Base-by-base conservation (phyloP, 2,797 vertebrate genomes). In the Melanotaenia trifasciata region DNA sequence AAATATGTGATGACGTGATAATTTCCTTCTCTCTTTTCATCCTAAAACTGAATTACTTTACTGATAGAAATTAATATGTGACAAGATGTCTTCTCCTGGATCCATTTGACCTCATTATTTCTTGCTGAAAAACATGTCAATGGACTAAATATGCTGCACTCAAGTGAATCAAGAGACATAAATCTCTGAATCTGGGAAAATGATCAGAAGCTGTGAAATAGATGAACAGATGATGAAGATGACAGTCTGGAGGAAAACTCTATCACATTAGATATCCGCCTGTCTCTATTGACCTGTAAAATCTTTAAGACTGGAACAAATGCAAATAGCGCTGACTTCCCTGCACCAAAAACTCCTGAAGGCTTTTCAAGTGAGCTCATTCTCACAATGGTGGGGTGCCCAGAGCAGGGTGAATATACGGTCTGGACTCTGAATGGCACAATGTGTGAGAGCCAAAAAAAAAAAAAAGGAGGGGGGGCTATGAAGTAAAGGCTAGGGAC, bases 241-340 rank as follows among this genome's bases (percentile, higher is more conserved):
- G 60, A 51, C 1, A 54, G 76, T 35, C 51, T 76, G 50, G 74
- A 83, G 62, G 65, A 77, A 84, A 80, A 84, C 50, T 72, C 58
- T 71, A 71, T 72, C 71, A 36, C 65, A 63, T 81, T 81, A 36
- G 24, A 81, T 82, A 85, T 77, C 70, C 14, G 60, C 58, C 64
- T 70, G 92, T 93, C 94, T 95, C 93, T 93, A 91, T 93, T 95
- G 95, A 96, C 95, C 96, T 96, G 95, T 90, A 95, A 96, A 96
- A 96, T 95, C 94, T 95, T 94, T 87, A 84, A 92, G 95, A 96
- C 95, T 96, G 95, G 94, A 95, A 95, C 94, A 96, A 95, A 96
- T 95, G 95, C 95, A 96, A 96, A 96, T 96, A 91, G 89, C 87
- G 86, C 94, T 94, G 94, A 96, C 94, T 96, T 94, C 94, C 93